Conservation (phyloP, 2,888 invertebrate genomes). For the Alentia gelatinosa region DNA sequence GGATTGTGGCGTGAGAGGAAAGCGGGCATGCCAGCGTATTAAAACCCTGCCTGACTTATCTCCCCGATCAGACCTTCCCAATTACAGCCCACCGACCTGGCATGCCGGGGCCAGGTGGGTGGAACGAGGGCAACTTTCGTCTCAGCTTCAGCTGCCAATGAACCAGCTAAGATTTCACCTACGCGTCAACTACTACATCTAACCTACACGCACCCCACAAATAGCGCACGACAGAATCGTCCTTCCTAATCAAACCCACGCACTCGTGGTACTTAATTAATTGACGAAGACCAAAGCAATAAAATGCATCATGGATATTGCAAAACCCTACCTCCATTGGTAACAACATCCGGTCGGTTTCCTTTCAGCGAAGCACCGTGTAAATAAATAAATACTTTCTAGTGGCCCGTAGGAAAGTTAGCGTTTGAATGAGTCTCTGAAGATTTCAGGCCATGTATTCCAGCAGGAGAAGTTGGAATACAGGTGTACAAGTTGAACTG, state of each 20-base stretch:
- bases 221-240: background rate
- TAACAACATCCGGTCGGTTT: slow-evolving; percentile 53
- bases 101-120: background rate
- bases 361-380: background rate
- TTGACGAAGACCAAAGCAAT: background rate
- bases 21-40: background rate
- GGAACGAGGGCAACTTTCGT: background rate
- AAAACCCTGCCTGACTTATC: slow-evolving; percentile 7
- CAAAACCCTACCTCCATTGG: slow-evolving; percentile 53
- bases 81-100: background rate
- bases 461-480: too few species aligned
- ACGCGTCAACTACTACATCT: background rate
- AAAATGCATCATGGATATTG: background rate
- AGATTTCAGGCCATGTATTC: background rate
- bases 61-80: background rate
- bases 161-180: background rate
- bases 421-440: background rate
- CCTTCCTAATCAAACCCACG: background rate
- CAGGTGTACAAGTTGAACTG: too few species aligned
- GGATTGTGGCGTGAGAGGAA: background rate
- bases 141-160: background rate
- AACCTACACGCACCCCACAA: background rate
- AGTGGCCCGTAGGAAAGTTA: background rate
- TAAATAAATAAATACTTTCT: slow-evolving; percentile 12
- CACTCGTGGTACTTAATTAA: background rate